Base-by-base conservation (phyloP, 2,797 vertebrate species). In the Rhinophrynus dorsalis region DNA sequence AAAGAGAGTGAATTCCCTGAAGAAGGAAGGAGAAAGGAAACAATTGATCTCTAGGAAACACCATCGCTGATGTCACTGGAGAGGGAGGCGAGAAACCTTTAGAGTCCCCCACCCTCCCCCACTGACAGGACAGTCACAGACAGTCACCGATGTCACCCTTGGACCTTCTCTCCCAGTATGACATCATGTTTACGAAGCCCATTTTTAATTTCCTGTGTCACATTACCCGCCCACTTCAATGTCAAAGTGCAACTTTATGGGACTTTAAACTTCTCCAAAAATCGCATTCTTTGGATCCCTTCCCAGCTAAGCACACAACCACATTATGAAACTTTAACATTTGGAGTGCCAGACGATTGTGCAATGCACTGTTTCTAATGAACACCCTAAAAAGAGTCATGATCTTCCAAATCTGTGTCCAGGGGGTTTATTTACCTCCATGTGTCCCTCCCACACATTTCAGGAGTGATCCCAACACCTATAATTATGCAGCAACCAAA, bases 101-200 rank as follows among this genome's bases (percentile, higher is more conserved):
- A 12, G 30, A 15, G 37, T 38, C 24, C 50, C 47, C 13, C 33
- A 10, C 35, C 35, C 35, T 12, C 44, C 44, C 18, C 20, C 45
- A 10, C 7, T 23, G 20, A 21, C 20, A 9, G 24, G 29, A 27
- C 48, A 30, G 32, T 55, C 58, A 27, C 54, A 18, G 12, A 35
- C 62, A 59, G 62, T 37, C 62, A 45, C 54, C 17, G 15, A 59
- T 45, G 35, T 66, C 45, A 66, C 61, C 61, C 17, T 47, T 37
- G 59, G 40, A 48, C 68, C 68, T 42, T 50, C 30, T 27, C 17
- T 23, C 17, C 52, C 42, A 48, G 15, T 18, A 30, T 57, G 61
- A 65, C 69, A 65, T 65, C 61, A 50, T 72, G 61, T 52, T 51
- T 51, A 58, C 23, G 3, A 56, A 55, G 37, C 17, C 58, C 32